Evolutionary conservation across 2,113 vertebrate species (phyloP).

Genomic region (Poeciliopsis retropinna): DNA sequence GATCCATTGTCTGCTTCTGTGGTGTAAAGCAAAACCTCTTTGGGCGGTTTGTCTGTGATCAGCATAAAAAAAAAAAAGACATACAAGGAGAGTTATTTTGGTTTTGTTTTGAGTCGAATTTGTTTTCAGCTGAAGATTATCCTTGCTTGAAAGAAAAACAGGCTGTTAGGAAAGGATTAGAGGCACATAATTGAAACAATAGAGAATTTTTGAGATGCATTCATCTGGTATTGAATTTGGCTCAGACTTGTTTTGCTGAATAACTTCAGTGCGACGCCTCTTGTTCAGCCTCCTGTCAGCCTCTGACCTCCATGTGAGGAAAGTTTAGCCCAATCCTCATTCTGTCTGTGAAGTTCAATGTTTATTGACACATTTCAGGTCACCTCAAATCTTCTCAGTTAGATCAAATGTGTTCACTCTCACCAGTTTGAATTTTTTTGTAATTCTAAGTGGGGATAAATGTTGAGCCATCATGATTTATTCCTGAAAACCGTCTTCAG

Average conservation of each 20-base stretch:
- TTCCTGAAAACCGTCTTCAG: neutral
- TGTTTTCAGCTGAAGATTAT: neutral
- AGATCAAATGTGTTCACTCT: no score
- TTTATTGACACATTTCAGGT: no score
- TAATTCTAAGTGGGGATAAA: neutral
- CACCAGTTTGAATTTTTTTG: no score
- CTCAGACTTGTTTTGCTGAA: neutral
- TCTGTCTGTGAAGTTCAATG: no score
- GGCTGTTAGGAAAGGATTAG: neutral
- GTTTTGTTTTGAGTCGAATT: neutral
- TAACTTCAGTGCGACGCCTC: no score
- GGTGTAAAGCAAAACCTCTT: conserved; percentile 21
- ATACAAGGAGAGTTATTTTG: neutral
- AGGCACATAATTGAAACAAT: neutral
- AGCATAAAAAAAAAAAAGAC: neutral
- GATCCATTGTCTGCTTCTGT: conserved; percentile 9
- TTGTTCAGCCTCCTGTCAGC: no score
- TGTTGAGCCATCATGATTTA: neutral
- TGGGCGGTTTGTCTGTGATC: conserved; percentile 22
- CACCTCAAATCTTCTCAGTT: no score
- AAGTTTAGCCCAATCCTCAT: no score
- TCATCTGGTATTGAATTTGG: neutral
- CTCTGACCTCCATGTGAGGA: no score
- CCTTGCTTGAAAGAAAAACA: neutral
- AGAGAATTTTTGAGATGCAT: neutral